These are phyloP conservation scores for Procambarus virginalis DNA, from an alignment of 1,140 invertebrate genomes.

Conservation along the genomic window DNA sequence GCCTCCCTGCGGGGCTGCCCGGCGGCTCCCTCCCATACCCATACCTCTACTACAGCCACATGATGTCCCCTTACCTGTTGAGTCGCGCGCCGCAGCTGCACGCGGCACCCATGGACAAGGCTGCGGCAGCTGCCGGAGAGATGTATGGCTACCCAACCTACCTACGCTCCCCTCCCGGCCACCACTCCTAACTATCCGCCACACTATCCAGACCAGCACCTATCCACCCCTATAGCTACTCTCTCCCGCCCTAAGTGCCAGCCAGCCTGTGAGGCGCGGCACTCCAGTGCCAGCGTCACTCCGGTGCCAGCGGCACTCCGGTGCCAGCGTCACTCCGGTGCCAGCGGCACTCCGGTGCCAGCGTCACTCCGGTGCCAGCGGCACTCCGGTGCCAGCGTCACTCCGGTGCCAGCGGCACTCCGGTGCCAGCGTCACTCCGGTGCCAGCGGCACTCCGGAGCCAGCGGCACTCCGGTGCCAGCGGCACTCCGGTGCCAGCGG, in stretches of 20 bases:
- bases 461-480: too few relatives aligned
- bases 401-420: too few relatives aligned
- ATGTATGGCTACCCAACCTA: conserved; percentile 63
- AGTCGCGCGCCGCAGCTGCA: conserved; percentile 59
- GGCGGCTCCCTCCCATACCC: conserved; percentile 62
- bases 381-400: too few relatives aligned
- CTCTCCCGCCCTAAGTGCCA: conserved; percentile 62
- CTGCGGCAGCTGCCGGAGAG: conserved; percentile 47
- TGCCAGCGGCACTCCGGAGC: too few relatives aligned
- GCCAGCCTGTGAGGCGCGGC: conserved; percentile 51
- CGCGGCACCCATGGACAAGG: conserved; percentile 37
- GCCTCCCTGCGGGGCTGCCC: conserved; percentile 38
- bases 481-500: too few relatives aligned
- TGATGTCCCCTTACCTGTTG: conserved; percentile 64
- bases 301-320: too few relatives aligned
- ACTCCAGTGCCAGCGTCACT: too few relatives aligned
- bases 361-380: too few relatives aligned
- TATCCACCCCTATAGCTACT: conserved; percentile 68
- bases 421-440: too few relatives aligned
- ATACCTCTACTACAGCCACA: conserved; percentile 70
- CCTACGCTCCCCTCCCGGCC: conserved; percentile 46
- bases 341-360: too few relatives aligned
- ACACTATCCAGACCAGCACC: conserved; percentile 63
- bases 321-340: too few relatives aligned
- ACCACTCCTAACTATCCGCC: conserved; percentile 32